Conservation (phyloP, 2,797 vertebrate genomes). For the Tadarida brasiliensis region DNA sequence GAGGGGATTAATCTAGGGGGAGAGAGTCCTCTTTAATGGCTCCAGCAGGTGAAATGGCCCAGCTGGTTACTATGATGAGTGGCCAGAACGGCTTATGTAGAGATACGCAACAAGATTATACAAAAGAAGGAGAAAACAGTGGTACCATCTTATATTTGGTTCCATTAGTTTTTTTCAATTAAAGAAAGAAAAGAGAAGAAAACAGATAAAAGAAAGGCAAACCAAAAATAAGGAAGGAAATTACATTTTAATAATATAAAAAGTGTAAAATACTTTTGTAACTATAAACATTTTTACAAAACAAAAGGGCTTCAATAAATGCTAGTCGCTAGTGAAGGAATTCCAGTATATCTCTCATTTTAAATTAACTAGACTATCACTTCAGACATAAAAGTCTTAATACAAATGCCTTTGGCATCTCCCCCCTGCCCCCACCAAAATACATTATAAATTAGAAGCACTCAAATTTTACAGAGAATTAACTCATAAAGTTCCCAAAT, state of each 20-base stretch:
- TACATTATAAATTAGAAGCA: conserved; percentile 39
- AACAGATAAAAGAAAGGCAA: conserved; percentile 82
- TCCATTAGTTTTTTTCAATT: conserved; percentile 78
- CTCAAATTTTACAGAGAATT: conserved; percentile 62
- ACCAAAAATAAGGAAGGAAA: conserved; percentile 80
- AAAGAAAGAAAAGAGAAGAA: conserved; percentile 68
- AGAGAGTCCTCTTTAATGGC: conserved; percentile 94
- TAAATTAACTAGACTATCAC: conserved; percentile 68
- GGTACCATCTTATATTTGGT: conserved; percentile 86
- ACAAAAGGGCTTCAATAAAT: conserved; percentile 71
- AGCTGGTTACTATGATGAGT: conserved; percentile 99
- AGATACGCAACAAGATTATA: conserved; percentile 92
- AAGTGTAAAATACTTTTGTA: conserved; percentile 76
- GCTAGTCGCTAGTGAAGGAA: conserved; percentile 87
- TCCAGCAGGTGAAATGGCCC: conserved; percentile 99
- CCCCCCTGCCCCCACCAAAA: rapidly evolving
- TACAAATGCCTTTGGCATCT: background rate
- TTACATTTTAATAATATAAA: conserved; percentile 76
- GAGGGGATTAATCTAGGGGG: conserved; percentile 93
- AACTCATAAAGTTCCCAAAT: conserved; percentile 46
- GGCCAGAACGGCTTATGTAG: conserved; percentile 95
- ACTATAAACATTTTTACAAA: conserved; percentile 77
- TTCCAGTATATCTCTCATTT: conserved; percentile 74
- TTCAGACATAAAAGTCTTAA: conserved; percentile 36
- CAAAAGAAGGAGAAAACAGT: conserved; percentile 87